phyloP scores from a whole-genome alignment of 2,888 invertebrate genomes.

The Lathronympha strigana region DNA sequence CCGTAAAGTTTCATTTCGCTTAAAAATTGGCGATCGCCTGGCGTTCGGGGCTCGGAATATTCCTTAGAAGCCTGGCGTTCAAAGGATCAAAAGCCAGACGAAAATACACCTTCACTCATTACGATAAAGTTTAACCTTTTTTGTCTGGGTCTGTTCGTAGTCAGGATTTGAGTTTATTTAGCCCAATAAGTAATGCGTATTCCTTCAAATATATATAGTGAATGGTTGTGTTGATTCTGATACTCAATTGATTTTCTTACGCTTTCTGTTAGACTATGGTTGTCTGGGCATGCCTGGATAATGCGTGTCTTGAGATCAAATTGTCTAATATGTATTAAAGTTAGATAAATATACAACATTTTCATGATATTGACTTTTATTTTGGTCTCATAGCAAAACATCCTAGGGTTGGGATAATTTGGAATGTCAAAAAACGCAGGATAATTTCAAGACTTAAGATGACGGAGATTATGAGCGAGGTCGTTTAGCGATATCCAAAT shows the following conservation, averaged over 20 bases:
- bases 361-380: slow-evolving; percentile 54
- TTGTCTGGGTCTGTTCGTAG: slow-evolving; percentile 20
- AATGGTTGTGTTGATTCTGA: slow-evolving; percentile 33
- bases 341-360: slow-evolving; percentile 73
- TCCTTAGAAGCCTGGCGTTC: too few relatives aligned
- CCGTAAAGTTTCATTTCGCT: too few relatives aligned
- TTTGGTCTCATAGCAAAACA: slow-evolving; percentile 41
- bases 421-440: too few relatives aligned
- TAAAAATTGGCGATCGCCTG: too few relatives aligned
- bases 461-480: too few relatives aligned
- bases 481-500: too few relatives aligned
- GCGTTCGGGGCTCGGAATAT: not conserved
- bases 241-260: slow-evolving; percentile 21
- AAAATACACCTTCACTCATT: not conserved
- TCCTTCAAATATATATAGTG: slow-evolving; percentile 31
- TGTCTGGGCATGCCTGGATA: slow-evolving; percentile 29
- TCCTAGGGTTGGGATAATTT: too few relatives aligned
- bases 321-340: slow-evolving; percentile 42
- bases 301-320: slow-evolving; percentile 37
- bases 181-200: slow-evolving; percentile 27
- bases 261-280: slow-evolving; percentile 24
- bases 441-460: too few relatives aligned
- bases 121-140: not conserved
- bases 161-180: slow-evolving; percentile 28
- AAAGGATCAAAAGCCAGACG: too few relatives aligned